Evolutionary conservation across 2,113 vertebrate genomes (phyloP), one percentile per base, ranked within the genome.

Genomic region (Emydocephalus ijimae): DNA sequence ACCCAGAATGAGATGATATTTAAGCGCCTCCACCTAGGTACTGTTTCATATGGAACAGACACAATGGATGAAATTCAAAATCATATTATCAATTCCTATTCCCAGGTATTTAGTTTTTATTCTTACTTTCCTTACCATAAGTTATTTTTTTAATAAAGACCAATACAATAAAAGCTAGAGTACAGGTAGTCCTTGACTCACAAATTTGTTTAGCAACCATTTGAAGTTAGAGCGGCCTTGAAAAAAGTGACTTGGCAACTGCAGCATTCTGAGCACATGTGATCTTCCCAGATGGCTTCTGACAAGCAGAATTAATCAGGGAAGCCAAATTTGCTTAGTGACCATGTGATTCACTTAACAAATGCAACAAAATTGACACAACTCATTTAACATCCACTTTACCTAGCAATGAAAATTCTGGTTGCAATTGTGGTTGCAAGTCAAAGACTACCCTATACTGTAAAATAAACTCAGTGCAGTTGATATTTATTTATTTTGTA

Each of bases 1-100:
- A 99, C 99, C 12, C 98, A 99, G 95, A 99, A 99, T 29, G 99
- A 99, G 95, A 99, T 99, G 99, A 96, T 99, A 48, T 99, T 99
- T 95, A 99, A 98, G 97, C 98, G 99, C 34, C 99, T 99, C 59
- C 99, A 99, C 92, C 97, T 99, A 85, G 99, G 99, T 61, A 99
- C 99, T 0, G 99, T 99, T 3, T 99, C 99, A 57, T 99, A 99
- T 0, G 99, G 99, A 91, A 98, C 97, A 2, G 99, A 99, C 97
- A 99, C 99, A 14, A 99, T 99, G 99, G 99, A 99, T 86, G 99
- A 99, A 97, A 99, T 99, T 91, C 99, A 99, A 96, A 99, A 94
- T 96, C 99, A 99, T 93, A 97, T 99, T 54, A 74, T 98, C 64
- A 97, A 96, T 92, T 98, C 98, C 0, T 99, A 99, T 4, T 95